Percentiles rank a stretch among this genome's conserved stretches.
Evolutionary conservation across 1,140 invertebrate species (phyloP).

Genomic region (Apis laboriosa): DNA sequence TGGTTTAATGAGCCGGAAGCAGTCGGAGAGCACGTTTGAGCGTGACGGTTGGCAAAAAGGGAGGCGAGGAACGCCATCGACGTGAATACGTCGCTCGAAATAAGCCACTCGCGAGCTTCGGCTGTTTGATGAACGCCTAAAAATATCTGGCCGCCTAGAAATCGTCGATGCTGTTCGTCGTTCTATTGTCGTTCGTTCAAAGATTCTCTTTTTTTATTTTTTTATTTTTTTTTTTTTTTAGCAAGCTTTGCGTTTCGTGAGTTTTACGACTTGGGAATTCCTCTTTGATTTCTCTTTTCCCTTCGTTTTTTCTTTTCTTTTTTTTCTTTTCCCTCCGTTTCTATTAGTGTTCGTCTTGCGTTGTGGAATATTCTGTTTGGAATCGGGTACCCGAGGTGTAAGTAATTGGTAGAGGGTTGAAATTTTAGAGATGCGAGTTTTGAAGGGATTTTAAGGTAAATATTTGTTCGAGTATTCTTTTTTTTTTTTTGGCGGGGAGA

Average conservation of each 20-base stretch:
- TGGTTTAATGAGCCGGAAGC: constrained; percentile 45
- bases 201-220: not conserved
- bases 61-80: constrained; percentile 1
- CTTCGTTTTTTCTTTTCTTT: not conserved
- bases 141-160: constrained; percentile 13
- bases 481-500: too few species aligned
- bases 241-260: not conserved
- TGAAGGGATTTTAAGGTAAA: not conserved
- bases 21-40: constrained; percentile 24
- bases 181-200: not conserved
- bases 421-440: not conserved
- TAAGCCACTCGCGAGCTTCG: constrained; percentile 20
- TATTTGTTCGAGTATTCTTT: too few species aligned
- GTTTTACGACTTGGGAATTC: not conserved
- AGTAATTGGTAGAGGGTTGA: not conserved
- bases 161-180: not conserved
- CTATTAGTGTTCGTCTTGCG: not conserved
- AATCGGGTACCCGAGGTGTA: not conserved
- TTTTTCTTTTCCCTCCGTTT: not conserved
- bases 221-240: not conserved
- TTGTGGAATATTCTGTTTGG: not conserved
- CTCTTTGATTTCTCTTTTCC: not conserved
- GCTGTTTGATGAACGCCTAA: constrained; percentile 39
- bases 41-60: constrained; percentile 13
- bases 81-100: constrained; percentile 36